Evolutionary conservation across 2,888 invertebrate species (phyloP).

Genomic region (Caenorhabditis zanzibari): DNA sequence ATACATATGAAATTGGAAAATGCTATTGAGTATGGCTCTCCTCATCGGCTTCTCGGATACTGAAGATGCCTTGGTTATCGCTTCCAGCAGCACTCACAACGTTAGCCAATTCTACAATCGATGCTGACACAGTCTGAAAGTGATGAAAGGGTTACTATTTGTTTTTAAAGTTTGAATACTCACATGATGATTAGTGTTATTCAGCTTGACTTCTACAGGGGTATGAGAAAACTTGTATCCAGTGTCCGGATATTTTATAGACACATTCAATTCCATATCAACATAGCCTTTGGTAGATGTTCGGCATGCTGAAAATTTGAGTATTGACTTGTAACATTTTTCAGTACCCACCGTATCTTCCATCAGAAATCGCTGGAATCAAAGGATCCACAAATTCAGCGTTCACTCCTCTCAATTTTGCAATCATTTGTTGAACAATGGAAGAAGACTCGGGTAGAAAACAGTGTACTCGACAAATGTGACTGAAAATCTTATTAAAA

Average conservation of each 20-base stretch:
- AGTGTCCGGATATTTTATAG: conserved; percentile 25
- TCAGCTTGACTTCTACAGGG: background rate
- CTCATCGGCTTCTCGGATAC: background rate
- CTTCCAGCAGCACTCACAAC: background rate
- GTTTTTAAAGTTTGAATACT: no score
- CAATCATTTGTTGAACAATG: conserved; percentile 32
- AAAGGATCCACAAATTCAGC: conserved; percentile 57
- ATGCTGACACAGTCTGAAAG: conserved; percentile 18
- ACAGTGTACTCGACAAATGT: conserved; percentile 44
- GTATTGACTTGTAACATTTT: background rate
- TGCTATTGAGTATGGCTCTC: background rate
- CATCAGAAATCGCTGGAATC: conserved; percentile 46
- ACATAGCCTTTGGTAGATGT: conserved; percentile 51
- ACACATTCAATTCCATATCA: conserved; percentile 47
- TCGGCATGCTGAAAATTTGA: conserved; percentile 37
- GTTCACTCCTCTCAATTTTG: conserved; percentile 35
- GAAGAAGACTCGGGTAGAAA: conserved; percentile 59
- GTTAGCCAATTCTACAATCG: conserved; percentile 11
- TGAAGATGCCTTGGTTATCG: background rate
- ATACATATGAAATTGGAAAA: background rate
- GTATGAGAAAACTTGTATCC: conserved; percentile 4
- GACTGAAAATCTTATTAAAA: conserved; percentile 37
- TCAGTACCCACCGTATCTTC: conserved; percentile 37
- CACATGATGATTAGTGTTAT: background rate
- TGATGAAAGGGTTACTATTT: background rate